These are phyloP conservation scores for Phalera bucephala DNA, from an alignment of 2,888 invertebrate genomes.

Conservation along the genomic window DNA sequence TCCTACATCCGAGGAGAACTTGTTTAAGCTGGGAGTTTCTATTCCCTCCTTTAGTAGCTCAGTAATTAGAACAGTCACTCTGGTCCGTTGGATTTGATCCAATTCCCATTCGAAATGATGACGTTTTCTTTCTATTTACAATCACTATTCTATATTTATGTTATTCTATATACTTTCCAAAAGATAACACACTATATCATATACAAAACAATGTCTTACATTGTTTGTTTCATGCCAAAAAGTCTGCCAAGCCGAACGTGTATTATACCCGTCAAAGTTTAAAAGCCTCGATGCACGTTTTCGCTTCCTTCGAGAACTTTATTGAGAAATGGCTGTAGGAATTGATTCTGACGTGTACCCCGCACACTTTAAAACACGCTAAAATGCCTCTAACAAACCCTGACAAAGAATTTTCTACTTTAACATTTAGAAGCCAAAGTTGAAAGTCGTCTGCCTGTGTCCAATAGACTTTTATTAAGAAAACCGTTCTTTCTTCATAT, in stretches of 20 bases:
- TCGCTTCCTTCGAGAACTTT: constrained; percentile 54
- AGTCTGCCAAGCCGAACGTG: constrained; percentile 30
- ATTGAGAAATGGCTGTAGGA: constrained; percentile 77
- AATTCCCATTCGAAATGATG: no score
- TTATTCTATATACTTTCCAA: constrained; percentile 10
- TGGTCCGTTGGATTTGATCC: no score
- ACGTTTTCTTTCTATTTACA: no score
- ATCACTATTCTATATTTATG: no score
- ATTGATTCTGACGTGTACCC: constrained; percentile 74
- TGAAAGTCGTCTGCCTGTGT: constrained; percentile 8
- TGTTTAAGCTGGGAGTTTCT: no score
- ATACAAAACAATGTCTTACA: no score
- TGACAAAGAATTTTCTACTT: constrained; percentile 23
- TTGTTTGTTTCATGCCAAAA: constrained; percentile 23
- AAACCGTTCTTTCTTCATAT: constrained; percentile 62
- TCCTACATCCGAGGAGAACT: no score
- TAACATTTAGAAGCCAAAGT: constrained; percentile 11
- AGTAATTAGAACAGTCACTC: no score
- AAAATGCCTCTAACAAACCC: constrained; percentile 47
- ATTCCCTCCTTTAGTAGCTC: no score
- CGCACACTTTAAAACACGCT: constrained; percentile 65
- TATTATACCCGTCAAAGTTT: constrained; percentile 64
- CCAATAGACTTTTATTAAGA: constrained; percentile 46
- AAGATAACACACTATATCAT: no score
- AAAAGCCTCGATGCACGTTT: constrained; percentile 72